Conservation (phyloP, 2,797 vertebrate genomes). For the Characodon lateralis region DNA sequence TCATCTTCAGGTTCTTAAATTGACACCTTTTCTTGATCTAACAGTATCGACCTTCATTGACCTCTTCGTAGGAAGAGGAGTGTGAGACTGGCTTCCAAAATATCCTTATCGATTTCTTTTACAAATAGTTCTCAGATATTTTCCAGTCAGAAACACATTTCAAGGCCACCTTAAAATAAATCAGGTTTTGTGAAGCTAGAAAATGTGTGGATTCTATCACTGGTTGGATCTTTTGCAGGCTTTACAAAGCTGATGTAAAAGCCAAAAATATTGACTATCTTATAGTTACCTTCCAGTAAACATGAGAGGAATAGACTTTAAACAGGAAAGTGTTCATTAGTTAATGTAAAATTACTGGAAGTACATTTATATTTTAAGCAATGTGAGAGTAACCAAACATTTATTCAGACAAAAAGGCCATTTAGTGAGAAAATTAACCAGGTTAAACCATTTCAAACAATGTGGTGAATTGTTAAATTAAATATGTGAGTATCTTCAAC, state of each 20-base stretch:
- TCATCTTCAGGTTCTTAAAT: constrained; percentile 7
- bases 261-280: constrained; percentile 4
- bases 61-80: constrained; percentile 6
- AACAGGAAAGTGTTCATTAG: background rate
- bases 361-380: too few species aligned
- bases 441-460: background rate
- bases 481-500: too few species aligned
- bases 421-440: too few species aligned
- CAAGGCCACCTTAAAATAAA: constrained; percentile 4
- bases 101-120: constrained; percentile 31
- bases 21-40: background rate
- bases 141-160: constrained; percentile 8
- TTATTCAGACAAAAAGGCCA: background rate
- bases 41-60: constrained; percentile 1
- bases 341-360: background rate
- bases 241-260: background rate
- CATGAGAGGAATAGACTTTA: background rate
- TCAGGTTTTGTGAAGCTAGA: constrained; percentile 5
- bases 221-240: background rate
- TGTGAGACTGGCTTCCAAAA: constrained; percentile 17
- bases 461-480: background rate
- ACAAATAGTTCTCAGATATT: constrained; percentile 19
- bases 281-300: background rate
- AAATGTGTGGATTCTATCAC: background rate
- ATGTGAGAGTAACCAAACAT: background rate